phyloP scores from a whole-genome alignment of 2,797 vertebrate species.

The Cirrhinus molitorella region DNA sequence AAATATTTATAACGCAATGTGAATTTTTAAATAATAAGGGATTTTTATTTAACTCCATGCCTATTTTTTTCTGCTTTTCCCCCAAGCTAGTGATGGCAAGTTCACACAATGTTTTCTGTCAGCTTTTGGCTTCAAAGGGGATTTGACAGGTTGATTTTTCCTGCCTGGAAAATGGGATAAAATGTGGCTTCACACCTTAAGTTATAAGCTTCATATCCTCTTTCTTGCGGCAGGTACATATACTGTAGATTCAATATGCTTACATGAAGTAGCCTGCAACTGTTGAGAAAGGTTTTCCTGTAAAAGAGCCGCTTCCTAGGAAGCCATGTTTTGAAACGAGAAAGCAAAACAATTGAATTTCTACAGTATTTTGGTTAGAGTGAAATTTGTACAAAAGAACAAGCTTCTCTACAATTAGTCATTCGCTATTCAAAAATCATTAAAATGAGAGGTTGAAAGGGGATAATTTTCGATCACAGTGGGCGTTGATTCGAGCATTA shows the following conservation, averaged over 20 bases:
- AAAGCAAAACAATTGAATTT: background rate
- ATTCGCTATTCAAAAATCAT: constrained; percentile 7
- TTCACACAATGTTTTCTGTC: constrained; percentile 73
- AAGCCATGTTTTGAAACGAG: background rate
- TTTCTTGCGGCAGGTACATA: constrained; percentile 23
- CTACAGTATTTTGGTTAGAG: constrained; percentile 1
- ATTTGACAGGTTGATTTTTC: constrained; percentile 74
- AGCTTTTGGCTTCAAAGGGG: constrained; percentile 71
- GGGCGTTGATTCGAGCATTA: background rate
- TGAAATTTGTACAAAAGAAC: constrained; percentile 4
- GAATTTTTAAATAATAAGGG: background rate
- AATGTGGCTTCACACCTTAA: constrained; percentile 58
- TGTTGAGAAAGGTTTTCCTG: background rate
- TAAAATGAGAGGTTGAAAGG: constrained; percentile 19
- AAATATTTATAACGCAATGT: too few relatives aligned
- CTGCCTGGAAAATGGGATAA: constrained; percentile 60
- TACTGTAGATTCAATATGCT: constrained; percentile 11
- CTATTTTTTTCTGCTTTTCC: constrained; percentile 52
- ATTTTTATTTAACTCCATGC: too few relatives aligned
- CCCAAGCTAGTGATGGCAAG: constrained; percentile 65
- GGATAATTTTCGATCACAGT: constrained; percentile 20
- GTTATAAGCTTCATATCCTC: constrained; percentile 56
- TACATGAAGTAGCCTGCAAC: background rate
- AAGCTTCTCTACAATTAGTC: constrained; percentile 39
- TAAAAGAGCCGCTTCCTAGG: background rate